Base-by-base conservation (phyloP, 2,888 invertebrate genomes). In the Holacanthella duospinosa region DNA sequence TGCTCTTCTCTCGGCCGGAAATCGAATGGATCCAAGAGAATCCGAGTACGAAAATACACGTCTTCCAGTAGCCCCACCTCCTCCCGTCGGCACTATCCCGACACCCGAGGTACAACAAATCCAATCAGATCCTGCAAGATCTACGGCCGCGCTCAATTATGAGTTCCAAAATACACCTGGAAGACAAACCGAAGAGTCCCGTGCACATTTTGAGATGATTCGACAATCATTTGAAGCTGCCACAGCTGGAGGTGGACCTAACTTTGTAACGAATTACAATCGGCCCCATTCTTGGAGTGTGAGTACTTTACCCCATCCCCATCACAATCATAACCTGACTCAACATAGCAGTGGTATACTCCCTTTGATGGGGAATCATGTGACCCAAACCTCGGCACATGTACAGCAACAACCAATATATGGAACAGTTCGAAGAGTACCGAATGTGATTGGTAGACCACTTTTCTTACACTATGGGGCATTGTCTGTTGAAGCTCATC, bases 381-480 rank as follows among this genome's bases (percentile, higher is more conserved):
- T 16, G 55, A 60, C 36, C 59, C 56, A 3, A 59, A 29, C 29
- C 28, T 55, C 12, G 21, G 54, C 29, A 55, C 60, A 61, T n/a
- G 28, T 26, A 12, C 54, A 48, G 48, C 68, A 64, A 25, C 72
- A 71, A 60, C 65, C 65, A 36, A 66, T 70, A 60, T 70, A 70
- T 29, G 70, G 70, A 25, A 69, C 70, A 3, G 69, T 71, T 24
- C 61, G 73, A 48, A 63, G 71, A 36, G 68, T 68, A 26, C 68
- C 68, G 1, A 67, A 68, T 48, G 66, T 67, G 1, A 68, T 66
- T 29, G 73, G 73, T 9, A 64, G 71, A 36, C 73, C 73, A 0
- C 62, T 73, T 1, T 73, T 73, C 61, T 68, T 73, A 26, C 71
- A 73, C 58, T 73, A 73, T 53, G 71, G 70, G 55, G 73, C 73